phyloP scores from a whole-genome alignment of 2,113 vertebrate species.

The Rhineura floridana region DNA sequence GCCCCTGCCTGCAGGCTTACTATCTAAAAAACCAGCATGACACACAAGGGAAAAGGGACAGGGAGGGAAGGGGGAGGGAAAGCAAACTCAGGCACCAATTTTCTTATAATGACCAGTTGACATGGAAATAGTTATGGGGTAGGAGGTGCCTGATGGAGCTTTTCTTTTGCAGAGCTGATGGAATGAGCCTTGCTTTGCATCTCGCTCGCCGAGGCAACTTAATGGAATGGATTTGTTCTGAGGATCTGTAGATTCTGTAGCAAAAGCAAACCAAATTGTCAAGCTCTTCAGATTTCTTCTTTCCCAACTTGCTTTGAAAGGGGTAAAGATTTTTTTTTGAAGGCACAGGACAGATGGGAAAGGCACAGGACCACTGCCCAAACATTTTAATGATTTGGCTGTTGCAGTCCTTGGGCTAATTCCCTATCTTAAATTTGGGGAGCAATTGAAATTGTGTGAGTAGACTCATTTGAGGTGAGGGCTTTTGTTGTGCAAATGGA shows the following conservation, averaged over 20 bases:
- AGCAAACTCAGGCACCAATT: too few relatives aligned
- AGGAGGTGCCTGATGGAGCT: too few relatives aligned
- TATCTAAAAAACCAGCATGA: too few relatives aligned
- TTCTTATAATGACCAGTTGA: too few relatives aligned
- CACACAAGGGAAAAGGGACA: too few relatives aligned
- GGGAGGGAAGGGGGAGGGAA: too few relatives aligned
- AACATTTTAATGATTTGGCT: neutral
- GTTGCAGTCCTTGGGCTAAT: neutral
- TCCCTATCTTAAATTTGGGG: neutral
- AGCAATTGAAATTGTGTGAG: neutral
- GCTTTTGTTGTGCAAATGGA: neutral
- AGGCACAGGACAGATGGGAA: neutral
- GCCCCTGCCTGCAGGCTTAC: too few relatives aligned
- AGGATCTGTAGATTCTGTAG: neutral
- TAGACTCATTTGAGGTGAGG: neutral
- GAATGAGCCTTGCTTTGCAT: neutral
- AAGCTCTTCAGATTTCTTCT: neutral
- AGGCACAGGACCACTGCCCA: neutral
- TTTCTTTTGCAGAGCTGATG: too few relatives aligned
- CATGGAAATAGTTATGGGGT: too few relatives aligned
- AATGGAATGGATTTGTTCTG: too few relatives aligned
- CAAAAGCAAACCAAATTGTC: neutral
- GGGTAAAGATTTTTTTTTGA: neutral
- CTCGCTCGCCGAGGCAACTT: too few relatives aligned
- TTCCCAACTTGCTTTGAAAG: neutral